Base-by-base conservation (phyloP, 2,113 vertebrate species). In the Triplophysa siluroides region DNA sequence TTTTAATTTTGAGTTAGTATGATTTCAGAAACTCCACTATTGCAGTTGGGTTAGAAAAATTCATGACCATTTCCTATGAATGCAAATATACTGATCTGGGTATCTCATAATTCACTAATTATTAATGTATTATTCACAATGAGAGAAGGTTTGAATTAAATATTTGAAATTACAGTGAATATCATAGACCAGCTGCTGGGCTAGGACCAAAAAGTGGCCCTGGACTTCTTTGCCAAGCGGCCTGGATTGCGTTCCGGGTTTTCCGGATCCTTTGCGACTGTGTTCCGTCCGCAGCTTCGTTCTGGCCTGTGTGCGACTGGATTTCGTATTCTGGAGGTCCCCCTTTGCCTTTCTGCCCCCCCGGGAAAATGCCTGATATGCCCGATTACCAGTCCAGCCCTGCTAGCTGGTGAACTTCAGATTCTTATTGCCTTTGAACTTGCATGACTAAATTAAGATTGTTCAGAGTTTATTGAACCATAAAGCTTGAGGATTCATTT, bases 101-200 rank as follows among this genome's bases (percentile, higher is more conserved):
- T 79, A 64, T 62, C 78, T 77, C 76, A 64, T 80, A 83, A 85
- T 73, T 84, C 70, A 73, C 75, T n/a, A 54, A 83, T 66, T 69
- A 68, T 63, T n/a, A 18, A 83, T 88, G 45, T 78, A 88, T 85
- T 83, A 83, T 86, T 86, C 65, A 86, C 52, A 87, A 79, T 64
- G 54, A 19, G 29, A 68, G 33, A 61, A 66, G 62, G 64, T 29
- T 81, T 84, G 86, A 26, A 86, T 77, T 50, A 84, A 68, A 63
- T 11, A 45, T 45, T 45, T 12, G 16, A 74, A 56, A 18, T 60
- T 16, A 19, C 29, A 33, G 26, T 52, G 50, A 81, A 61, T 65
- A 71, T 70, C 4, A 38, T 33, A n/a, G 23, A 38, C 33, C 5
- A 38, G 33, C 33, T 38, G 33, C 33, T 1, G 7, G 33, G 33